Evolutionary conservation across 2,797 vertebrate species (phyloP), one percentile per base, ranked within the genome.

Genomic region (Gymnoscopelus microlampas): DNA sequence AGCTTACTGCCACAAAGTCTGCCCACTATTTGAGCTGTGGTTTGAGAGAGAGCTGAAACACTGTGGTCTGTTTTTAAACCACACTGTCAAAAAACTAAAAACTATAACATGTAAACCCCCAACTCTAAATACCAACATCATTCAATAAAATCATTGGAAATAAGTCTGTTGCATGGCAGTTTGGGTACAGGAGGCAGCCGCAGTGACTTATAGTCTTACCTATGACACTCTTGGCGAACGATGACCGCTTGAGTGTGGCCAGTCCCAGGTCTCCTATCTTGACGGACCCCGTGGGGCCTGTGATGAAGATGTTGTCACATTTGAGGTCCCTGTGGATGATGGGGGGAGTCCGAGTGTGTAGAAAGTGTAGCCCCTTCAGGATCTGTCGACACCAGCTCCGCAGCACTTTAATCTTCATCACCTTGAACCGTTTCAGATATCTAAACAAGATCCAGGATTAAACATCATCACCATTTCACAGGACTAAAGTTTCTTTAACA

Each of bases 221-320:
- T 97, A 99, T 99, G 72, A 99, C 98, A 86, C 97, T 99, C 93
- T 99, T 99, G 91, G 98, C 97, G 92, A 99, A 99, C 68, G 98
- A 99, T 74, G 98, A 91, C 15, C 98, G 93, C 92, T 99, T 99
- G 70, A 99, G 89, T 5, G 98, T 99, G 63, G 98, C 98, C 83
- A 99, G 91, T 74, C 98, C 98, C 5, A 99, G 91, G 90, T 99
- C 98, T 88, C 98, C 98, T 61, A 99, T 99, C 94, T 99, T 99
- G 82, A 99, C 98, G 0, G 98, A 99, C 91, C 98, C 98, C 1
- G 98, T 99, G 57, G 98, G 98, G 78, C 98, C 98, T 50, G 98
- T 99, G 90, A 99, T 99, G 91, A 99, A 99, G 88, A 99, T 98
- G 91, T 99, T 99, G 95, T 99, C 98, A 77, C 98, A 99, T 81